phyloP scores from a whole-genome alignment of 1,140 invertebrate species.

The Neelides sp. region DNA sequence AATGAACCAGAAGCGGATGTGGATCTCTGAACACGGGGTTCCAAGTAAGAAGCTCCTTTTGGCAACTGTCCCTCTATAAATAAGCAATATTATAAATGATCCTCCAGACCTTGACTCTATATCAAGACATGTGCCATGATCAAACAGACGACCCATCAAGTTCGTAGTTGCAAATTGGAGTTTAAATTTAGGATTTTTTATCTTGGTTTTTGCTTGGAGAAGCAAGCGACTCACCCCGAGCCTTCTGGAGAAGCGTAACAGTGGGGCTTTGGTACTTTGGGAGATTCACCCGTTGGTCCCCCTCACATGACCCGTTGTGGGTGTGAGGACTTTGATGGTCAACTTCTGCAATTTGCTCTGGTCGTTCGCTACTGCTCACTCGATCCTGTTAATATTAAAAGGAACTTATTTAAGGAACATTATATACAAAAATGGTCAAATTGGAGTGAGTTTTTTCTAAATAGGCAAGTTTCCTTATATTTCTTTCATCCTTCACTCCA shows the following conservation, averaged over 20 bases:
- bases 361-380: no score
- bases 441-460: no score
- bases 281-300: constrained; percentile 36
- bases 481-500: no score
- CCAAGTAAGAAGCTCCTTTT: constrained; percentile 58
- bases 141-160: neutral
- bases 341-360: no score
- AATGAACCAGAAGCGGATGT: constrained; percentile 20
- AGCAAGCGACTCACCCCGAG: constrained; percentile 59
- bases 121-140: neutral
- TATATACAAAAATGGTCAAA: no score
- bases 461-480: no score
- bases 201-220: no score
- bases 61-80: constrained; percentile 67
- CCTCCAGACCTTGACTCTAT: neutral
- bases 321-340: constrained; percentile 20
- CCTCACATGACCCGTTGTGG: no score
- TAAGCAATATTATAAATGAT: constrained; percentile 13
- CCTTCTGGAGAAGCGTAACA: constrained; percentile 74
- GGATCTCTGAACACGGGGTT: constrained; percentile 33
- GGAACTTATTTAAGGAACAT: no score
- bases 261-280: constrained; percentile 75
- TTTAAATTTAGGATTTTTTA: no score
- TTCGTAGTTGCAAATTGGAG: no score
- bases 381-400: no score